Evolutionary conservation across 2,113 vertebrate species (phyloP).

Genomic region (Dendrocopos noguchii): DNA sequence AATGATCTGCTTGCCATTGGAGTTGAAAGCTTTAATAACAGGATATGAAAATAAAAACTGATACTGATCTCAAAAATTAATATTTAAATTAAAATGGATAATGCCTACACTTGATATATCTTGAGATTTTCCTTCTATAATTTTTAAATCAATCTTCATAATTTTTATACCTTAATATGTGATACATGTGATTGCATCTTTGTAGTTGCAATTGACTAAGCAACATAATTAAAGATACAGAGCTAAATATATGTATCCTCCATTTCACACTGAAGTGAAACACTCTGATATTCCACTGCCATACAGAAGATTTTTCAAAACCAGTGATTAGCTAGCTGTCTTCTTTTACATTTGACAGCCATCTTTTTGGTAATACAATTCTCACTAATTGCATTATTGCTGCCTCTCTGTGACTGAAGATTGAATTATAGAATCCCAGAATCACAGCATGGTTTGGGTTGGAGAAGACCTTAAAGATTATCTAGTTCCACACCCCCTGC

Average conservation of each 20-base stretch:
- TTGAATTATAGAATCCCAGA: too few relatives aligned
- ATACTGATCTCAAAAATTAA: background rate
- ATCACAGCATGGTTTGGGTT: background rate
- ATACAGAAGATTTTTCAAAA: background rate
- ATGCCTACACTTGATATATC: fast-evolving
- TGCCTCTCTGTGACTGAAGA: background rate
- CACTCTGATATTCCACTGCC: background rate
- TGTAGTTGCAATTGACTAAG: background rate
- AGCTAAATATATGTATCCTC: background rate
- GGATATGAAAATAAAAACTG: background rate
- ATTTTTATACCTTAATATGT: background rate
- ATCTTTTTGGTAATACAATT: background rate
- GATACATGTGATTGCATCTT: background rate
- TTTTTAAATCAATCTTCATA: background rate
- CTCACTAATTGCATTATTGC: background rate
- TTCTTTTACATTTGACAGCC: background rate
- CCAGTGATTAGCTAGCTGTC: background rate
- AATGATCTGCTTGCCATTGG: background rate
- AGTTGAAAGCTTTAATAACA: background rate
- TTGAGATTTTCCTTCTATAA: background rate
- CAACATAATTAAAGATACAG: background rate
- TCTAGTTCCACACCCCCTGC: too few relatives aligned
- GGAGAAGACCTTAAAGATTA: too few relatives aligned
- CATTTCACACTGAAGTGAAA: background rate
- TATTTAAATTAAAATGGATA: background rate